Evolutionary conservation across 1,140 invertebrate genomes (phyloP).

Genomic region (Brachionus plicatilis): DNA sequence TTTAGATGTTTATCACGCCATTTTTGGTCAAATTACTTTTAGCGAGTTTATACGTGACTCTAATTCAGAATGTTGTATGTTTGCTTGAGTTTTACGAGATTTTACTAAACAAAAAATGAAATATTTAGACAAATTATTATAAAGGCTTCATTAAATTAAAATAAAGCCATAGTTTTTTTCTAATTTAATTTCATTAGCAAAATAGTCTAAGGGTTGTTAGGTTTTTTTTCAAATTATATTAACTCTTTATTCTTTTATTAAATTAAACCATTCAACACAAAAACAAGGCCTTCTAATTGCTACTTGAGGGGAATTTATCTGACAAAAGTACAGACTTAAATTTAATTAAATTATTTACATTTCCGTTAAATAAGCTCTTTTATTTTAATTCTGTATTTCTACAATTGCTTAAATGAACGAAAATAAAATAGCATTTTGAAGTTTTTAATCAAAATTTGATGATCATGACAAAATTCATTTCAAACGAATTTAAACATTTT

Average conservation of each 20-base stretch:
- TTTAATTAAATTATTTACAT: background rate
- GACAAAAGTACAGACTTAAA: background rate
- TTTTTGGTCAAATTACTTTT: background rate
- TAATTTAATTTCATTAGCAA: background rate
- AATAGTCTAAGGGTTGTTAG: background rate
- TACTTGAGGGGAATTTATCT: background rate
- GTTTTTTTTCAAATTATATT: background rate
- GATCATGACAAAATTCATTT: no score
- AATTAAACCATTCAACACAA: background rate
- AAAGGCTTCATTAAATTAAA: background rate
- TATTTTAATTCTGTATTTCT: background rate
- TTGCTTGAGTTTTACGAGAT: conserved; percentile 27
- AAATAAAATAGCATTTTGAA: no score
- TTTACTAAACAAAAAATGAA: conserved; percentile 25
- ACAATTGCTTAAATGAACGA: no score
- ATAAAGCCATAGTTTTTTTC: background rate
- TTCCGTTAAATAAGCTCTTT: background rate
- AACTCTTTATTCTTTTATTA: background rate
- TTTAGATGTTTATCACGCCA: background rate
- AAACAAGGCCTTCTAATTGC: background rate
- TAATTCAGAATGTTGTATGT: conserved; percentile 24
- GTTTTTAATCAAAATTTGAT: no score
- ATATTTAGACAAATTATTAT: background rate
- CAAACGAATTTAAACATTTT: no score
- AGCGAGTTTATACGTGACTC: conserved; percentile 23